Evolutionary conservation across 2,113 vertebrate genomes (phyloP).

Genomic region (Aptenodytes forsteri): DNA sequence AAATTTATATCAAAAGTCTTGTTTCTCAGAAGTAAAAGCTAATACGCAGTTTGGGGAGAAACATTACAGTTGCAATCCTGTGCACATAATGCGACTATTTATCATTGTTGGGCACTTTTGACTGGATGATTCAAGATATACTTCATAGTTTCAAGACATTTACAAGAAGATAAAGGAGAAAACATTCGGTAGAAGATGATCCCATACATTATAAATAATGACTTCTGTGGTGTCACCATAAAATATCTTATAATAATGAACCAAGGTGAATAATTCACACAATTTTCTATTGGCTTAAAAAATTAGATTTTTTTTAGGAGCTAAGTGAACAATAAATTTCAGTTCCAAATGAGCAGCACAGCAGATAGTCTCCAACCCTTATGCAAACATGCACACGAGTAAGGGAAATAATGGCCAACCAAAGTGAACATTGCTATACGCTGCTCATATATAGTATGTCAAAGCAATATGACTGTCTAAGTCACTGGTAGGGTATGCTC

Average conservation of each 20-base stretch:
- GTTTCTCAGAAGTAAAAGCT: constrained; percentile 69
- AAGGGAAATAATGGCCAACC: neutral
- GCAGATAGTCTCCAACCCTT: neutral
- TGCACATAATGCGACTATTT: constrained; percentile 64
- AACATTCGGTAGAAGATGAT: constrained; percentile 47
- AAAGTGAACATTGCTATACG: neutral
- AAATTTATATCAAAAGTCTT: neutral
- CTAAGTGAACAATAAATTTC: constrained; percentile 26
- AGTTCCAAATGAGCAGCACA: neutral
- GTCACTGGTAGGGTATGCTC: neutral
- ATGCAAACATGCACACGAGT: neutral
- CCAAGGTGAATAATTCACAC: neutral
- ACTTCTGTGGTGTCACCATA: neutral
- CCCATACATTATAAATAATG: neutral
- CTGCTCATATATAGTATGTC: neutral
- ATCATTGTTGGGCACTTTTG: constrained; percentile 56
- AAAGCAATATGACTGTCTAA: neutral
- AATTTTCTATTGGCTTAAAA: neutral
- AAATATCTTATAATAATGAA: neutral
- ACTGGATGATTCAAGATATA: constrained; percentile 63
- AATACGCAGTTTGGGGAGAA: constrained; percentile 68
- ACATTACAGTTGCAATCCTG: constrained; percentile 51
- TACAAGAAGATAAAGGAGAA: constrained; percentile 69
- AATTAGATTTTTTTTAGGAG: constrained; percentile 27
- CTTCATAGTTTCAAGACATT: constrained; percentile 59